These are phyloP conservation scores for Anarrhichthys ocellatus DNA, from an alignment of 2,113 vertebrate genomes.

Conservation along the genomic window DNA sequence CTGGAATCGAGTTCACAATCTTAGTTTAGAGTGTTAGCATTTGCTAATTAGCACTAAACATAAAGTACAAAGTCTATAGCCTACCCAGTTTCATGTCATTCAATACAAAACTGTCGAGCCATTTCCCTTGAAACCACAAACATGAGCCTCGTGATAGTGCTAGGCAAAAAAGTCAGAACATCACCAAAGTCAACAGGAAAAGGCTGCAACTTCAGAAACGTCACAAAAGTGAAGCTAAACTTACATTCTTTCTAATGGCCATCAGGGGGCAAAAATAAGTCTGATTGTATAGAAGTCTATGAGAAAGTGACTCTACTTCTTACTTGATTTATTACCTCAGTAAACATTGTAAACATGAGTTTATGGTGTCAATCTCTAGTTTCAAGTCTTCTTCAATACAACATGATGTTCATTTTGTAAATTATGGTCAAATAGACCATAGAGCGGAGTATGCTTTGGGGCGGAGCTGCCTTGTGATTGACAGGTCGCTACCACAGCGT, in stretches of 20 bases:
- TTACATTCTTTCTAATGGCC: not conserved
- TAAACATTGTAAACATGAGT: not conserved
- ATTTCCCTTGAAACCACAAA: not conserved
- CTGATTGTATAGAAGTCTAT: not conserved
- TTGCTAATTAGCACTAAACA: not conserved
- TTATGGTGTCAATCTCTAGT: not conserved
- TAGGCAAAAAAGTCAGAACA: not conserved
- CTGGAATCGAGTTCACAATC: not conserved
- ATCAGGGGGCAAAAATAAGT: not conserved
- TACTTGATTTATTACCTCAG: not conserved
- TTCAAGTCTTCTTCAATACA: not conserved
- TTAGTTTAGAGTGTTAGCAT: not conserved
- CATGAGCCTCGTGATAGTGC: not conserved
- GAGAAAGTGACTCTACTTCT: not conserved
- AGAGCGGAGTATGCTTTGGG: not conserved
- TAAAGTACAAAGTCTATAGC: not conserved
- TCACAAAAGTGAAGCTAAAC: too few relatives aligned
- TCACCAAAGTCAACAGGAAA: not conserved
- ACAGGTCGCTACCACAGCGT: not conserved
- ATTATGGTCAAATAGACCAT: not conserved
- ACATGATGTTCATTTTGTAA: not conserved
- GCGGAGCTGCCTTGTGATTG: not conserved
- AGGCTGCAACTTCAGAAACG: too few relatives aligned
- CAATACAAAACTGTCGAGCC: not conserved
- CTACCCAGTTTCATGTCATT: not conserved